These are phyloP conservation scores for Mus pahari DNA, from an alignment of 2,113 vertebrate genomes.

Conservation along the genomic window DNA sequence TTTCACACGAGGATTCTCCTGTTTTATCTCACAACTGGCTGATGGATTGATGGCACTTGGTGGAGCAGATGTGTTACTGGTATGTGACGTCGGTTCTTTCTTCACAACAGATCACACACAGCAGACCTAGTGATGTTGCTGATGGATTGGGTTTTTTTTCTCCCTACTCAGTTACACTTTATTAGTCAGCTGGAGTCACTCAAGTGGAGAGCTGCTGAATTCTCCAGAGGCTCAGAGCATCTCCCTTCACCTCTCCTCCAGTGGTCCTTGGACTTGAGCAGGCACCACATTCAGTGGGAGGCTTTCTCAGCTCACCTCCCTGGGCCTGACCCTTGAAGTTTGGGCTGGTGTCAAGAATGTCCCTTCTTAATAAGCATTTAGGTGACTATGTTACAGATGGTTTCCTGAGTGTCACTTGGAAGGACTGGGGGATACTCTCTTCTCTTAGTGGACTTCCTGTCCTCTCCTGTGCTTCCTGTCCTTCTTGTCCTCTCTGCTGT, in stretches of 20 bases:
- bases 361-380: neutral
- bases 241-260: neutral
- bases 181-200: constrained; percentile 23
- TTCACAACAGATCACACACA: neutral
- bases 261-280: neutral
- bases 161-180: neutral
- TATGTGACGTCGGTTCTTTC: neutral
- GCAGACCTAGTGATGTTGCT: constrained; percentile 27
- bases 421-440: neutral
- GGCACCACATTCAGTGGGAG: neutral
- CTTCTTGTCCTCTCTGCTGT: neutral
- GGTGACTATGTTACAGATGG: neutral
- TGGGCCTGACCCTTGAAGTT: neutral
- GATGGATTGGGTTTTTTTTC: neutral
- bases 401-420: constrained; percentile 14
- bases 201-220: neutral
- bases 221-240: neutral
- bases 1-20: constrained; percentile 26
- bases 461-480: neutral
- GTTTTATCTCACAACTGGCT: neutral
- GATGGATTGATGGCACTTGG: constrained; percentile 14
- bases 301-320: neutral
- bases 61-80: constrained; percentile 7
- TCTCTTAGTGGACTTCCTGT: neutral
- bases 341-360: neutral